Evolutionary conservation across 2,888 invertebrate genomes (phyloP).

Genomic region (Sesia bembeciformis): DNA sequence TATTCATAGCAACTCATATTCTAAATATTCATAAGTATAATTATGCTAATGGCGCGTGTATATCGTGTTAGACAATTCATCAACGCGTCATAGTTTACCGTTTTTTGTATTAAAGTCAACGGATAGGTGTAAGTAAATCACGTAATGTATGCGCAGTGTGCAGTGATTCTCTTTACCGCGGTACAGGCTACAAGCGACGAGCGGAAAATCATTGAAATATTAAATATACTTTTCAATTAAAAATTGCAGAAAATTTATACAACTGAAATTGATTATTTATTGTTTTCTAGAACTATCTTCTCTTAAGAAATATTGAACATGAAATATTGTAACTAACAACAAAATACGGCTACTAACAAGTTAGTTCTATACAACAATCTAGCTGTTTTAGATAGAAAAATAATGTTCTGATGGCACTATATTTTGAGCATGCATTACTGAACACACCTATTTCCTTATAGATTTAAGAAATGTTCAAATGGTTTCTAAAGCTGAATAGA

Average conservation of each 20-base stretch:
- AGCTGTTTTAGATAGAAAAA: no score
- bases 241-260: background rate
- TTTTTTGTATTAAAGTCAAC: constrained; percentile 21
- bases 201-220: background rate
- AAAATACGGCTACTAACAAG: no score
- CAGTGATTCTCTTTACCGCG: background rate
- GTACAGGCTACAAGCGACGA: background rate
- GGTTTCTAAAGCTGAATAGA: no score
- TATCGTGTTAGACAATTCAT: background rate
- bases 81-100: constrained; percentile 19
- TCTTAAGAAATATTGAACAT: no score
- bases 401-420: no score
- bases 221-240: background rate
- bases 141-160: constrained; percentile 14
- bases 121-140: constrained; percentile 29
- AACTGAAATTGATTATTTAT: no score
- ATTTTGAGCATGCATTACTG: no score
- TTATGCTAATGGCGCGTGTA: background rate
- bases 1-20: background rate
- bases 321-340: no score
- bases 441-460: no score
- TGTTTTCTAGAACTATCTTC: no score
- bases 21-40: background rate
- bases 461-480: no score
- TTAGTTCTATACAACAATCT: no score